These are phyloP conservation scores for Endomychus coccineus DNA, from an alignment of 2,888 invertebrate species.

Conservation along the genomic window DNA sequence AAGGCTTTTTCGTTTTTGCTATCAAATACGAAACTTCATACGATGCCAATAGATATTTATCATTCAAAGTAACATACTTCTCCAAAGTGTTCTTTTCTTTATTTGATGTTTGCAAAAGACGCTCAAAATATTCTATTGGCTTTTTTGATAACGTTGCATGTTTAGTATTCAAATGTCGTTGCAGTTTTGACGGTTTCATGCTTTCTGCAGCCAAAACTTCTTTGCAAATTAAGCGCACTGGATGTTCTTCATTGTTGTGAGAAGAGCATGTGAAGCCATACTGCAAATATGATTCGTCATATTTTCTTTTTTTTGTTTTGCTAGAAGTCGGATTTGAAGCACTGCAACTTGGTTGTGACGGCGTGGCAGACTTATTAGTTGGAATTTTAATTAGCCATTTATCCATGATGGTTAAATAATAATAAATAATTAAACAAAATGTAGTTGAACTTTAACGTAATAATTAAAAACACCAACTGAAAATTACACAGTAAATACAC, in stretches of 20 bases:
- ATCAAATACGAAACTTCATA: too few relatives aligned
- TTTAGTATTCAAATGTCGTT: too few relatives aligned
- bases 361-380: constrained; percentile 13
- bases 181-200: constrained; percentile 22
- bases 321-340: constrained; percentile 11
- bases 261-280: constrained; percentile 15
- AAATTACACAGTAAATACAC: constrained; percentile 16
- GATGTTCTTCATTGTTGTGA: constrained; percentile 16
- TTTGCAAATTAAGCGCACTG: constrained; percentile 19
- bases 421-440: constrained; percentile 15
- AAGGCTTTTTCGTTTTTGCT: too few relatives aligned
- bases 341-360: constrained; percentile 14
- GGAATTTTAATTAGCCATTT: constrained; percentile 15
- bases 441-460: constrained; percentile 15
- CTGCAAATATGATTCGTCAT: constrained; percentile 14
- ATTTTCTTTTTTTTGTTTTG: constrained; percentile 11
- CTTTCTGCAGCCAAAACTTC: constrained; percentile 18
- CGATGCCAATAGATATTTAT: constrained; percentile 7
- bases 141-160: constrained; percentile 10
- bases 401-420: constrained; percentile 15
- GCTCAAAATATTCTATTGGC: constrained; percentile 8
- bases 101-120: constrained; percentile 8
- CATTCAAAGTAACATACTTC: constrained; percentile 8
- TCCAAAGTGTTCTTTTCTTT: constrained; percentile 8
- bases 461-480: constrained; percentile 16